Conservation (phyloP, 2,888 invertebrate species). For the Megalurothrips usitatus region DNA sequence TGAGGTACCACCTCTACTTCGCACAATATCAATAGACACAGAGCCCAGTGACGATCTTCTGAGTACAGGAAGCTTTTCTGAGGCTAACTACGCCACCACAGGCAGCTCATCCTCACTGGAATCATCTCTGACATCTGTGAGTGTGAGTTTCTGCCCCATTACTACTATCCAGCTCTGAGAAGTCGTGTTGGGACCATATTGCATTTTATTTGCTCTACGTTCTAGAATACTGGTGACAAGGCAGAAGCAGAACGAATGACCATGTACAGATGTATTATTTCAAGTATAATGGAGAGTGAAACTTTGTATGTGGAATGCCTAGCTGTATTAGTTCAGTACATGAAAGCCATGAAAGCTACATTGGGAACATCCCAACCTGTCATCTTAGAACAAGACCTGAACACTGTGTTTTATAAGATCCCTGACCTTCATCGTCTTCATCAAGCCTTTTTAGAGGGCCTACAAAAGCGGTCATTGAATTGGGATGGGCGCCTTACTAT, state of each 20-base stretch:
- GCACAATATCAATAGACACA: background rate
- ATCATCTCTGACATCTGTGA: conserved; percentile 49
- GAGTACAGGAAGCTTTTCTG: conserved; percentile 56
- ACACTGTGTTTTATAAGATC: conserved; percentile 88
- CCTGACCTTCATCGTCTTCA: conserved; percentile 81
- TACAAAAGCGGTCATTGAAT: conserved; percentile 59
- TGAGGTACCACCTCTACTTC: background rate
- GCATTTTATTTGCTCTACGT: background rate
- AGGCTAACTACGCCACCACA: conserved; percentile 46
- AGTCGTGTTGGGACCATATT: background rate
- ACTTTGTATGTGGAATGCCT: conserved; percentile 85
- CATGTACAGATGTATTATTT: conserved; percentile 83
- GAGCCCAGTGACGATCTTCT: conserved; percentile 48
- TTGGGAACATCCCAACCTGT: conserved; percentile 84
- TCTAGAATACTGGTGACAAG: conserved; percentile 41
- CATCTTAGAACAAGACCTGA: conserved; percentile 81
- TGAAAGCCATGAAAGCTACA: conserved; percentile 54
- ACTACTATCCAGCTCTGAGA: background rate
- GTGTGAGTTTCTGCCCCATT: conserved; percentile 37
- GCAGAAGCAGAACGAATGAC: conserved; percentile 72
- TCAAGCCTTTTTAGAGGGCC: conserved; percentile 72
- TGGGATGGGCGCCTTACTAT: conserved; percentile 49
- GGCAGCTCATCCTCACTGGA: conserved; percentile 49
- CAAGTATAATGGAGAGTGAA: conserved; percentile 88
- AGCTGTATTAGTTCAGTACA: conserved; percentile 72